phyloP scores from a whole-genome alignment of 1,140 invertebrate species.

The Saxidomus purpurata region DNA sequence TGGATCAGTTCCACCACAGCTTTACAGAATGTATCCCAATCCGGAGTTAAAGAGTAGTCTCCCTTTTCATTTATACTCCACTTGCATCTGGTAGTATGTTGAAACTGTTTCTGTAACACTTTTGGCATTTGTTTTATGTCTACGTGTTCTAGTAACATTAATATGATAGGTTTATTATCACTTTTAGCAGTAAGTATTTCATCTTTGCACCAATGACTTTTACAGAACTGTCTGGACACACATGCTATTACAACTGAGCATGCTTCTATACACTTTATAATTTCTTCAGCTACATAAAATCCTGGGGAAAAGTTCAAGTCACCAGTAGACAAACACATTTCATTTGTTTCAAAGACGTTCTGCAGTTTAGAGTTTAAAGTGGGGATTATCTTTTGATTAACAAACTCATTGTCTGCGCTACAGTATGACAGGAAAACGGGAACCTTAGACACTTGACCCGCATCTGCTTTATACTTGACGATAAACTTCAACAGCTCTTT shows the following conservation, averaged over 20 bases:
- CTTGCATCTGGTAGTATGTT: neutral
- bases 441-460: neutral
- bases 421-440: neutral
- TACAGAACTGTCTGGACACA: slow-evolving; percentile 16
- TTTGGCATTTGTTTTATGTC: neutral
- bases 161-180: slow-evolving; percentile 9
- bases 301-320: slow-evolving; percentile 2
- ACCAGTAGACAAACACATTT: neutral
- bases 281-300: neutral
- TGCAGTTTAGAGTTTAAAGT: neutral
- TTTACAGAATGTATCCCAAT: too few relatives aligned
- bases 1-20: too few relatives aligned
- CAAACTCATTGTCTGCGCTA: neutral
- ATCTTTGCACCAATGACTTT: neutral
- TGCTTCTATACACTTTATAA: slow-evolving; percentile 3
- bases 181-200: neutral
- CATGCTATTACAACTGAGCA: neutral
- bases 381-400: neutral
- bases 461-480: neutral
- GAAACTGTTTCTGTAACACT: neutral
- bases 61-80: too few relatives aligned
- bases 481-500: neutral
- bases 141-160: slow-evolving; percentile 19
- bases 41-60: too few relatives aligned
- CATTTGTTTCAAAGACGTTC: neutral